Conservation (phyloP, 2,888 invertebrate species). For the Flabesymbios commensalis region DNA sequence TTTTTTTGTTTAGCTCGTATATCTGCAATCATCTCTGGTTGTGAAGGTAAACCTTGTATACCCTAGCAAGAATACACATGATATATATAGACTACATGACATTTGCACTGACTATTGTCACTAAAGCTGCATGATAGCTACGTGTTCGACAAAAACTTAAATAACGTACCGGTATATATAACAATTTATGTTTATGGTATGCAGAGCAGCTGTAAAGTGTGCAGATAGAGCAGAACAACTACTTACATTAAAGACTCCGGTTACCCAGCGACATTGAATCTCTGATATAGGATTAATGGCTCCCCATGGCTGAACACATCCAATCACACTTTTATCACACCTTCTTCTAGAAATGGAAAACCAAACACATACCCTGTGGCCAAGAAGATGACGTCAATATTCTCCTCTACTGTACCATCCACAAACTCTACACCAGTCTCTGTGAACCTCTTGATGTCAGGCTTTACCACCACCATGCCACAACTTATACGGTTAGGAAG, state of each 20-base stretch:
- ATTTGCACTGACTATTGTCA: no score
- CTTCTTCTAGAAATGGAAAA: constrained; percentile 60
- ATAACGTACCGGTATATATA: no score
- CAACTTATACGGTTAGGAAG: constrained; percentile 60
- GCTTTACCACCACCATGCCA: constrained; percentile 56
- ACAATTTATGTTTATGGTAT: no score
- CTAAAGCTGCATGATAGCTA: no score
- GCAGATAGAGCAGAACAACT: no score
- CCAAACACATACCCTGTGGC: constrained; percentile 61
- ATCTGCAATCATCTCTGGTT: no score
- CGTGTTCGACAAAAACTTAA: no score
- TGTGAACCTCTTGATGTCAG: constrained; percentile 45
- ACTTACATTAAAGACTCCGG: constrained; percentile 53
- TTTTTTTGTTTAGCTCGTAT: no score
- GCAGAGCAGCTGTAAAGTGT: no score
- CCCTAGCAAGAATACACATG: no score
- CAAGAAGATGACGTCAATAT: constrained; percentile 55
- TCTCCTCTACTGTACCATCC: constrained; percentile 50
- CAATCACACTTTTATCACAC: constrained; percentile 61
- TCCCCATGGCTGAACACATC: constrained; percentile 62
- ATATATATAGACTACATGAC: no score
- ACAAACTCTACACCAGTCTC: constrained; percentile 50
- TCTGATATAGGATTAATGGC: constrained; percentile 63
- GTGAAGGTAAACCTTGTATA: no score
- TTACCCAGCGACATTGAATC: constrained; percentile 62